phyloP scores from a whole-genome alignment of 2,113 vertebrate genomes.

The Strix uralensis region DNA sequence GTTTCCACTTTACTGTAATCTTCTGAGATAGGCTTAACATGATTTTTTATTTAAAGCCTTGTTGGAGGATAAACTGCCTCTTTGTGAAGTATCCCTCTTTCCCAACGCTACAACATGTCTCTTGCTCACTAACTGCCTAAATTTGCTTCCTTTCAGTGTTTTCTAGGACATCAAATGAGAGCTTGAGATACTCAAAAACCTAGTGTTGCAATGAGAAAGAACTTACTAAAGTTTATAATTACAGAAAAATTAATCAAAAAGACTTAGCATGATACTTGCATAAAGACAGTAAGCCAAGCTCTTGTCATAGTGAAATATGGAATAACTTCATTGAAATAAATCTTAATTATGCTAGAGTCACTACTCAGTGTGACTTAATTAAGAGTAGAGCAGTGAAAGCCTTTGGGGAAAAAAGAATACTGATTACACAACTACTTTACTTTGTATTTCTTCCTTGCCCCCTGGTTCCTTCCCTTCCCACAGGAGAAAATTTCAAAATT shows the following conservation, averaged over 20 bases:
- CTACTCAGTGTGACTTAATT: constrained; percentile 56
- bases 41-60: not conserved
- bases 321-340: constrained; percentile 48
- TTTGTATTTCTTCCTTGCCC: not conserved
- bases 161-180: not conserved
- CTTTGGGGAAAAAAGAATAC: not conserved
- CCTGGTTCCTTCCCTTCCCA: not conserved
- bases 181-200: constrained; percentile 22
- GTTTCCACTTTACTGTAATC: not conserved
- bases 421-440: constrained; percentile 12
- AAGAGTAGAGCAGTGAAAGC: constrained; percentile 27
- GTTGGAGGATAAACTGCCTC: not conserved
- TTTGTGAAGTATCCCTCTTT: not conserved
- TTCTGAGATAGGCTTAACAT: not conserved
- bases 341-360: constrained; percentile 56
- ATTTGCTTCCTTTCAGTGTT: not conserved
- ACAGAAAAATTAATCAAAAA: constrained; percentile 45
- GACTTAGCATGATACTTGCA: constrained; percentile 17
- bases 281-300: constrained; percentile 50
- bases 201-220: constrained; percentile 32
- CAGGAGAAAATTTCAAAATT: not conserved
- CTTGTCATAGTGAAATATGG: constrained; percentile 59
- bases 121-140: not conserved
- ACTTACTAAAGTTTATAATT: constrained; percentile 55
- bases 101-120: not conserved